phyloP scores from a whole-genome alignment of 2,113 vertebrate species.

The Globicephala melas region DNA sequence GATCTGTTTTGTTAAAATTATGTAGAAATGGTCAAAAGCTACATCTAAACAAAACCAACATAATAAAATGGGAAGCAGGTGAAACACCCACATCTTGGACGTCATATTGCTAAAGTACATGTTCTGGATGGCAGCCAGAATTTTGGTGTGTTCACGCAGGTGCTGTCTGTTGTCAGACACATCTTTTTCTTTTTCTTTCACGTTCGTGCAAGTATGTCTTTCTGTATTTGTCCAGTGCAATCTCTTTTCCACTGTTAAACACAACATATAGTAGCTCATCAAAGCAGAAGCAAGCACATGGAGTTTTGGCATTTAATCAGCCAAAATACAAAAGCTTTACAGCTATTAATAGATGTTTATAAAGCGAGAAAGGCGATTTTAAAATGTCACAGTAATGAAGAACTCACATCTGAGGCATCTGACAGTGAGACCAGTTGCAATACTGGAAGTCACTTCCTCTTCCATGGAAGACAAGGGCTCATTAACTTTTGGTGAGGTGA shows the following conservation, averaged over 20 bases:
- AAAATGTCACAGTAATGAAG: background rate
- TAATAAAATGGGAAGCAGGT: background rate
- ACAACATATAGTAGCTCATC: background rate
- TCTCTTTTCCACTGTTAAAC: background rate
- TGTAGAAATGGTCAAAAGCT: background rate
- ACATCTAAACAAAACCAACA: background rate
- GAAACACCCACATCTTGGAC: background rate
- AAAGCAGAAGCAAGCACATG: background rate
- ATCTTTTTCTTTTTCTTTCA: background rate
- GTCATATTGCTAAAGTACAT: background rate
- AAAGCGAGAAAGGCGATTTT: background rate
- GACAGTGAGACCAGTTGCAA: background rate
- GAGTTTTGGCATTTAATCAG: background rate
- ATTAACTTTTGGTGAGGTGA: background rate
- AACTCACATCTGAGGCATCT: no score
- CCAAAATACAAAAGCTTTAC: background rate
- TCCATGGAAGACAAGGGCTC: background rate
- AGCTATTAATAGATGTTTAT: background rate
- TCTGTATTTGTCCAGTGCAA: background rate
- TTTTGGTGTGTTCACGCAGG: background rate
- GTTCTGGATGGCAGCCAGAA: background rate
- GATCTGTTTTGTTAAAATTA: background rate
- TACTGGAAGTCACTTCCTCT: background rate
- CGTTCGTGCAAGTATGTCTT: background rate
- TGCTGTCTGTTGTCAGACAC: background rate